A percentile compares a stretch with the other conserved stretches of the same genome.
phyloP scores from a whole-genome alignment of 2,113 vertebrate genomes.

The Bostrychus sinensis region DNA sequence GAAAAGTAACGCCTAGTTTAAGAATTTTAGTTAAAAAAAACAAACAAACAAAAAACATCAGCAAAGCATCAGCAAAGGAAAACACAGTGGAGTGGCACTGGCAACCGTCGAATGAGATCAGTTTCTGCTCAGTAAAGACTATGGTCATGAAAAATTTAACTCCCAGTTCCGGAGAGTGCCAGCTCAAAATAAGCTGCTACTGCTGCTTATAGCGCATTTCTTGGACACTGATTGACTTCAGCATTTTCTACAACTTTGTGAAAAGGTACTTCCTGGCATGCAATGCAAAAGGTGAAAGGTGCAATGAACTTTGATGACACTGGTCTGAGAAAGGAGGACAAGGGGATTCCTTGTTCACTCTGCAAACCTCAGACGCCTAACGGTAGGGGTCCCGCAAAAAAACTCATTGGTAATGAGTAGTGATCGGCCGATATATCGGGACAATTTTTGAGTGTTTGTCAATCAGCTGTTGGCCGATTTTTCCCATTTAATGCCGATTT shows the following conservation, averaged over 20 bases:
- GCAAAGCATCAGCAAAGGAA: conserved; percentile 41
- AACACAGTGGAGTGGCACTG: conserved; percentile 31
- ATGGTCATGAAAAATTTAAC: conserved; percentile 60
- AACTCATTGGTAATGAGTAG: neutral
- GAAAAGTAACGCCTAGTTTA: too few species aligned
- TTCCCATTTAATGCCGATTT: too few species aligned
- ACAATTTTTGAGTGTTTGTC: too few species aligned
- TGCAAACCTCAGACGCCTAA: neutral
- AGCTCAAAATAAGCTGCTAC: conserved; percentile 53
- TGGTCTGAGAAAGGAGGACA: neutral
- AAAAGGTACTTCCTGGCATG: conserved; percentile 5
- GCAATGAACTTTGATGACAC: neutral
- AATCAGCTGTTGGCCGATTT: too few species aligned
- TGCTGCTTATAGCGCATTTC: conserved; percentile 52
- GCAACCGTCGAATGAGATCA: conserved; percentile 47
- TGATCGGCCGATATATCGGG: too few species aligned
- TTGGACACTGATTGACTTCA: conserved; percentile 35
- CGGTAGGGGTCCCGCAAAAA: neutral
- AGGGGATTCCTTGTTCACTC: neutral
- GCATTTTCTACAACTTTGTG: conserved; percentile 31
- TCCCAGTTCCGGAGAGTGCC: conserved; percentile 29
- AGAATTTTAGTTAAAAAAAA: too few species aligned
- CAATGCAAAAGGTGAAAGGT: conserved; percentile 11
- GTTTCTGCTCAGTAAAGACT: conserved; percentile 61
- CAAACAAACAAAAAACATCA: conserved; percentile 12